These are phyloP conservation scores for Sarcophaga subvicina DNA, from an alignment of 2,888 invertebrate species.

Conservation along the genomic window DNA sequence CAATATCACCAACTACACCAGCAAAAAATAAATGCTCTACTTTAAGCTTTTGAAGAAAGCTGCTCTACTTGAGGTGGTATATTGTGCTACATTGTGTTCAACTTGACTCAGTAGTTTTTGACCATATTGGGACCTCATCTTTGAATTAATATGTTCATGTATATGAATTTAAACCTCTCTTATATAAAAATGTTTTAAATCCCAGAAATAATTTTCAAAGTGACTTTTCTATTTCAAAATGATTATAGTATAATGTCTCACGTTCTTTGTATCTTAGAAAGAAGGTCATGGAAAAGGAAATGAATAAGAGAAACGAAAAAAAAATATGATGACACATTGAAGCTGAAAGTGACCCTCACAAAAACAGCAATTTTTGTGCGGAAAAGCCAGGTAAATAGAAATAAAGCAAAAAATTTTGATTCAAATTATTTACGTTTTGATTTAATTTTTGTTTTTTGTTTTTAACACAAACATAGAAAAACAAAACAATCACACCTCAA, in stretches of 20 bases:
- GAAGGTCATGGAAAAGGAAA: not conserved
- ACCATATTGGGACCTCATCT: no score
- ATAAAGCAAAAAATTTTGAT: constrained; percentile 10
- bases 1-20: no score
- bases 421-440: constrained; percentile 15
- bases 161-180: no score
- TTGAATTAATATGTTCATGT: no score
- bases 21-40: no score
- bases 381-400: not conserved
- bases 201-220: not conserved
- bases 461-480: no score
- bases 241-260: constrained; percentile 5
- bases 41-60: no score
- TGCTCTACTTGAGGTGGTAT: no score
- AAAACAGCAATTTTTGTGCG: constrained; percentile 5
- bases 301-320: not conserved
- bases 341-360: constrained; percentile 6
- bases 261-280: not conserved
- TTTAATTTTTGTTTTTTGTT: no score
- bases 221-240: constrained; percentile 4
- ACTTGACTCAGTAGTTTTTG: no score
- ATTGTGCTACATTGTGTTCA: no score
- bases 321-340: not conserved
- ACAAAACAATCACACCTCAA: constrained; percentile 3
- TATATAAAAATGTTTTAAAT: not conserved